Evolutionary conservation across 2,797 vertebrate genomes (phyloP), one percentile per base, ranked within the genome.

Genomic region (Mus minutoides): DNA sequence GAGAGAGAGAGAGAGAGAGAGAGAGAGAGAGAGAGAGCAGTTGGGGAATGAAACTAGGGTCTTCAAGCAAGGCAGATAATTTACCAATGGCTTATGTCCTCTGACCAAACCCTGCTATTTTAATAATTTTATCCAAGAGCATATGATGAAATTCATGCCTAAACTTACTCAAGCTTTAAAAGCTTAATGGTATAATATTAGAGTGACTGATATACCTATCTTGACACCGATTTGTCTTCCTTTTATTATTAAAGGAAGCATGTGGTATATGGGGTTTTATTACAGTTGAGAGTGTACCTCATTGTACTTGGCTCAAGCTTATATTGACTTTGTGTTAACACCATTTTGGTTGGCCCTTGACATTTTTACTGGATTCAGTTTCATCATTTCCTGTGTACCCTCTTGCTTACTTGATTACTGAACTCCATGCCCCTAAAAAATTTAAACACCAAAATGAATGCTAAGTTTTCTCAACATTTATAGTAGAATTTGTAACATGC

Each of bases 1-100:
- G 43, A 31, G 3, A 19, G 49, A 49, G 14, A 10, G 49, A 4
- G 7, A 34, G 26, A 31, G 2, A 31, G 75, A 49, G 21, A 14
- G 29, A 21, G 6, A 54, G 49, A 11, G 29, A 22, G 31, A 10
- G 6, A 2, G 3, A 12, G 6, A 0, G 26, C 0, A 13, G 3
- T 29, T 56, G 2, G 2, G 5, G 2, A 75, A 31, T 88, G 16
- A 75, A 75, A 2, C 6, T 21, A 31, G 9, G 2, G 26, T 56
- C 9, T 56, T 26, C 24, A 0, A 73, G 2, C 24, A 1, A 88
- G 16, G 24, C 12, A 85, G 21, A 52, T 4, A 29, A 58, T 31
- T 6, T 58, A 43, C 5, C n/a, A 73, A 29, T 40, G n/a, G 10
- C 4, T 31, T 21, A 43, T 56, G 26, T 14, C 19, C 54, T 67